Percentiles rank a stretch among this genome's conserved stretches.
phyloP scores from a whole-genome alignment of 2,797 vertebrate genomes.

The Siniperca obscura region DNA sequence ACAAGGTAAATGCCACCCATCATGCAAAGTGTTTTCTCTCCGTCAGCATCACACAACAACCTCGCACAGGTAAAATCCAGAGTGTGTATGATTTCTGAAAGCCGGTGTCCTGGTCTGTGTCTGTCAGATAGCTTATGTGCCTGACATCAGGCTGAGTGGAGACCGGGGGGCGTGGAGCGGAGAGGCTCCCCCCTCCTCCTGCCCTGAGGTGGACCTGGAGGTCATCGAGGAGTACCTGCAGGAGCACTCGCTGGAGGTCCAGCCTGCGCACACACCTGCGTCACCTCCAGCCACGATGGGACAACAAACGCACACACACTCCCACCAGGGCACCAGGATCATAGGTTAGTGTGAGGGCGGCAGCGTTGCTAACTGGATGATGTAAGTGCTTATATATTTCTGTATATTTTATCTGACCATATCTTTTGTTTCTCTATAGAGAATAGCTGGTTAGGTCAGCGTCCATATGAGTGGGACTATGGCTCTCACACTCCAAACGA shows the following conservation, averaged over 20 bases:
- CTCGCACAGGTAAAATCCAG: neutral
- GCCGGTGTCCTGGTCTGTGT: constrained; percentile 14
- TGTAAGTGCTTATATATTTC: neutral
- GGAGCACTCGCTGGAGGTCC: constrained; percentile 84
- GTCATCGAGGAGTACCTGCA: constrained; percentile 88
- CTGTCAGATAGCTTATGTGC: constrained; percentile 78
- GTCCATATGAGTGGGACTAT: constrained; percentile 82
- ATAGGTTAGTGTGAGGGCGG: constrained; percentile 68
- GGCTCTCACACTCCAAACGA: constrained; percentile 59
- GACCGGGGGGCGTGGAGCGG: constrained; percentile 64
- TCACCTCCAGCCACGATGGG: constrained; percentile 50
- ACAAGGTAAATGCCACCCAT: constrained; percentile 11
- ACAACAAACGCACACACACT: constrained; percentile 58
- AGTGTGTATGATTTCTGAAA: constrained; percentile 12
- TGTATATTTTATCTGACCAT: constrained; percentile 1
- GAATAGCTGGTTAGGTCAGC: constrained; percentile 83
- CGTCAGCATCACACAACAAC: neutral
- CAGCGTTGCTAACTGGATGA: neutral
- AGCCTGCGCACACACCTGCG: constrained; percentile 54
- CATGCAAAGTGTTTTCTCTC: constrained; percentile 33
- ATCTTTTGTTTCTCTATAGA: constrained; percentile 62
- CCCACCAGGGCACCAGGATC: constrained; percentile 65
- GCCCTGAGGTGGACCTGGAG: constrained; percentile 84
- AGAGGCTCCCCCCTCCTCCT: constrained; percentile 61
- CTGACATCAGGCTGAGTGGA: constrained; percentile 69